Evolutionary conservation across 2,888 invertebrate genomes (phyloP), one percentile per base, ranked within the genome.

Genomic region (Fragum fragum): DNA sequence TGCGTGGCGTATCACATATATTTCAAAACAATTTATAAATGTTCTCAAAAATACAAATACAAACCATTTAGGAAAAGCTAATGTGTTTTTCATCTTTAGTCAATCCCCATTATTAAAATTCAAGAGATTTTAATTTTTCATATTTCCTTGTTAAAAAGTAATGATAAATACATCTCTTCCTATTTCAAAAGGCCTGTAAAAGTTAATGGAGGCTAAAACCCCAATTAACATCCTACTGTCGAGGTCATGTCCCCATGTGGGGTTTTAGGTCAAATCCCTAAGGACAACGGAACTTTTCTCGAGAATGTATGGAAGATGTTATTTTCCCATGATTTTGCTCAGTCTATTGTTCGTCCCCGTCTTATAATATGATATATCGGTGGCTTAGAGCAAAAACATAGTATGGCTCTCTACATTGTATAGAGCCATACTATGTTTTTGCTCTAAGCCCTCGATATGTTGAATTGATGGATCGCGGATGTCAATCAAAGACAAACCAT

Each of bases 121-220:
- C 47, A 47, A 47, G 47, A 47, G 47, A 47, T 47, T 47, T 47
- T 47, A 47, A 47, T 9, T 47, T 47, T 47, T n/a, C 47, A 47
- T 47, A 47, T 47, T 47, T 47, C 47, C 47, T 47, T 47, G 14
- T 47, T 47, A 47, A 47, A 47, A 47, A 18, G 18, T 18, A 47
- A 47, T 47, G 47, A 47, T 47, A 47, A 47, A 47, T 47, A 47
- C 47, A 47, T n/a, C 14, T 47, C 47, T 47, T 47, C 47, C 47
- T 47, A 47, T 47, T 47, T 47, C 47, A 47, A 47, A 47, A 47
- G 47, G 47, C 16, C 14, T 47, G 47, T 47, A 47, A 47, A 47
- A 14, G 47, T 47, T 47, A 18, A 47, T 47, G 47, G 47, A n/a
- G 47, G 47, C n/a, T 47, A 47, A 47, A 47, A 47, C 14, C 47